Base-by-base conservation (phyloP, 1,140 invertebrate genomes). In the Alviniconcha marisindica region DNA sequence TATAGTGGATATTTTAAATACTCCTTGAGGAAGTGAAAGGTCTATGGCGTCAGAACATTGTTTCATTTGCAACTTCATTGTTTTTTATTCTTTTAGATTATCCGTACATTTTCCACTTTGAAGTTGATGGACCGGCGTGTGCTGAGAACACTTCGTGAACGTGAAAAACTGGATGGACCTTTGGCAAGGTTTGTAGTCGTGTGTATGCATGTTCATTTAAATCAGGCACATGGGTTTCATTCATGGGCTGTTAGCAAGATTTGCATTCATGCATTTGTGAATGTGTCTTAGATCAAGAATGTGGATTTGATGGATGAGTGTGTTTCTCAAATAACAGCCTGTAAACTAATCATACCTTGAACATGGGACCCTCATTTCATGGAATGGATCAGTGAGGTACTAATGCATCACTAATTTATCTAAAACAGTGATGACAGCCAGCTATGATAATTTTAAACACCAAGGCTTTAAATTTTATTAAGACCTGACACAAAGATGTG, bases 141-240 rank as follows among this genome's bases (percentile, higher is more conserved):
- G 0, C 71, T 92, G n/a, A 83, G 91, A 73, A 86, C 87, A 42
- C 85, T 92, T 40, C 82, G 84, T 44, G 91, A 91, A 51, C 85
- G 88, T n/a, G 91, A 92, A 78, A 90, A 86, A 73, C 85, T 87
- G 51, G 91, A 92, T 7, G 89, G 90, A 14, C 83, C 88, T 60
- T 83, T 91, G 18, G 89, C 88, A 82, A 90, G 88, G 89, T 91
- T 73, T 60, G 79, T 78, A 78, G 28, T 14, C 14, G 18, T 18
- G 42, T 63, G 66, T 31, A 5, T 42, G 36, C 14, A n/a, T n/a
- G 28, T 36, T 71, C n/a, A n/a, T n/a, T n/a, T n/a, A n/a, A n/a
- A n/a, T n/a, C n/a, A n/a, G n/a, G n/a, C n/a, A n/a, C n/a, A n/a
- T n/a, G n/a, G n/a, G n/a, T n/a, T n/a, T n/a, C n/a, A n/a, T n/a